A percentile compares a stretch with the other conserved stretches of the same genome.
Conservation (phyloP, 1,140 invertebrate genomes). For the Magallana ariakensis region DNA sequence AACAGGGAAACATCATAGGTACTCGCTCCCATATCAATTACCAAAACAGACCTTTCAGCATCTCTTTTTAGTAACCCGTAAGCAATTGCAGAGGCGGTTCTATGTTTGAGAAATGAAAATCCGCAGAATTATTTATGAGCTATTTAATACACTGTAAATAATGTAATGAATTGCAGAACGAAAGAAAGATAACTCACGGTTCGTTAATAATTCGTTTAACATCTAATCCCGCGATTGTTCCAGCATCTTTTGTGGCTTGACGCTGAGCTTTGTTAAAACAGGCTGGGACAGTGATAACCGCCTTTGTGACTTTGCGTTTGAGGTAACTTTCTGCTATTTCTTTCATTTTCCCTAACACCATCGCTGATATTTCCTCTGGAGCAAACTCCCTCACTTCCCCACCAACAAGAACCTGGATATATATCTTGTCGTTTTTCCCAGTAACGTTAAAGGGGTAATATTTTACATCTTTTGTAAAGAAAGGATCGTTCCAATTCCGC, state of each 20-base stretch:
- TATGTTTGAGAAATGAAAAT: slow-evolving; percentile 35
- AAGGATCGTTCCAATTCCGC: slow-evolving; percentile 92
- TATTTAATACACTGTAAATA: background rate
- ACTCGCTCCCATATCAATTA: slow-evolving; percentile 99
- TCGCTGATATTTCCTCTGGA: slow-evolving; percentile 98
- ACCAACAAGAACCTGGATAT: slow-evolving; percentile 84
- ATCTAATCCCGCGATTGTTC: slow-evolving; percentile 90
- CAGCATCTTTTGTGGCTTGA: slow-evolving; percentile 94
- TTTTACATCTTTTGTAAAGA: slow-evolving; percentile 96
- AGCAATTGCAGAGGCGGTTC: slow-evolving; percentile 98
- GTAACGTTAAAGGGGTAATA: slow-evolving; percentile 95
- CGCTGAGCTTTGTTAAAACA: slow-evolving; percentile 99
- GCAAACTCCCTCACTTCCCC: slow-evolving; percentile 93
- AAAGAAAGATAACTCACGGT: slow-evolving; percentile 82
- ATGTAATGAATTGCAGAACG: background rate
- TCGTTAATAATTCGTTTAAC: slow-evolving; percentile 99
- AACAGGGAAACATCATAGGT: slow-evolving; percentile 99
- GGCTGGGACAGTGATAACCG: slow-evolving; percentile 98
- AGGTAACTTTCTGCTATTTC: slow-evolving; percentile 98
- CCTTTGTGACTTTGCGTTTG: slow-evolving; percentile 96
- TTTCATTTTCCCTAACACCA: slow-evolving; percentile 99
- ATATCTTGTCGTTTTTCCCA: slow-evolving; percentile 91
- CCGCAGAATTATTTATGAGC: background rate
- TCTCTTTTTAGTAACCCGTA: slow-evolving; percentile 99
- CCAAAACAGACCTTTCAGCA: slow-evolving; percentile 97